Conservation (phyloP, 2,113 vertebrate species). For the Litocranius walleri region DNA sequence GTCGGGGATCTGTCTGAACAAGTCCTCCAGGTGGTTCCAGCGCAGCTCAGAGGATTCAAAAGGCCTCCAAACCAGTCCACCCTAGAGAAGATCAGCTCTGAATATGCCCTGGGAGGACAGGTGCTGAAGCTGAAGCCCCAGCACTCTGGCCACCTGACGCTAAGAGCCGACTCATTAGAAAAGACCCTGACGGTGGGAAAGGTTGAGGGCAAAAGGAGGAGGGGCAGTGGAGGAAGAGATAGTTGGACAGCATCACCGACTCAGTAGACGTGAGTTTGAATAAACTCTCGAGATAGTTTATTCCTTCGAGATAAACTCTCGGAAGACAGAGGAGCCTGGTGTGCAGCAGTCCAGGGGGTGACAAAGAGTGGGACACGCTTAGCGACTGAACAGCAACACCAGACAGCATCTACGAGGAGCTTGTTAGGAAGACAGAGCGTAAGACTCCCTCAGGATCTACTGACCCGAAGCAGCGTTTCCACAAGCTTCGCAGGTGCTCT, state of each 20-base stretch:
- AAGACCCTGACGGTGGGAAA: not conserved
- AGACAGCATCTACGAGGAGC: rapidly evolving
- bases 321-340: not conserved
- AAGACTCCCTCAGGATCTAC: not conserved
- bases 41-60: rapidly evolving
- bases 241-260: not conserved
- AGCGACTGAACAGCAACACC: not conserved
- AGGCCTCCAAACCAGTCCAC: not conserved
- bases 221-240: not conserved
- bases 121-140: not conserved
- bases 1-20: not conserved
- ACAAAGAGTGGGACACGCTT: not conserved
- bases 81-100: not conserved
- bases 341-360: no score
- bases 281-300: no score
- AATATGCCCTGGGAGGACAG: not conserved
- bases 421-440: not conserved
- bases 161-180: not conserved
- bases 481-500: rapidly evolving
- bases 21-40: not conserved
- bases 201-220: not conserved
- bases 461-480: not conserved
- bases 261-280: not conserved
- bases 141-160: not conserved
- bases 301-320: no score